These are phyloP conservation scores for Platysteira castanea DNA, from an alignment of 2,113 vertebrate species.

Conservation along the genomic window DNA sequence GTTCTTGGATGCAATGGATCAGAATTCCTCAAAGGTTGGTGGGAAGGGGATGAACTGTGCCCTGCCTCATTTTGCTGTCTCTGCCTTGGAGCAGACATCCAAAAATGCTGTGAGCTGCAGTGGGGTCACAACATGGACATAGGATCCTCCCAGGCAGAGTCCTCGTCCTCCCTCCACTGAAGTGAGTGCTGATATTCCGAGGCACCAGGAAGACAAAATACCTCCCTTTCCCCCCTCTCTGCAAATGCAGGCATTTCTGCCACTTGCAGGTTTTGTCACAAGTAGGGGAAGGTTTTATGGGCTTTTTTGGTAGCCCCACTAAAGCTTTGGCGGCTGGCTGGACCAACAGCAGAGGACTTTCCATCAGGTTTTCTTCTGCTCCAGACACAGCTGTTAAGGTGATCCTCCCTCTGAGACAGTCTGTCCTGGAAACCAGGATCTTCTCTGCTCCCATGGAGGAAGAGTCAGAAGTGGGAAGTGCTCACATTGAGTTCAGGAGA, in stretches of 20 bases:
- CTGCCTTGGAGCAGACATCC: background rate
- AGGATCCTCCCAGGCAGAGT: background rate
- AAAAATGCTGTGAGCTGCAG: background rate
- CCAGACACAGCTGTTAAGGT: background rate
- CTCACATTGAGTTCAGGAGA: background rate
- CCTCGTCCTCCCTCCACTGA: background rate
- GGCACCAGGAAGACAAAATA: background rate
- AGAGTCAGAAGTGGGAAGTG: background rate
- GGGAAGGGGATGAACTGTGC: background rate
- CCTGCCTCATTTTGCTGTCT: background rate
- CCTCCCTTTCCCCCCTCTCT: background rate
- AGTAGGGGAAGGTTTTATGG: background rate
- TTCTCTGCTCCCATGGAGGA: background rate
- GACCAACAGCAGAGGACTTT: background rate
- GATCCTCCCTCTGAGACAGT: background rate
- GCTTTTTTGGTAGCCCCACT: background rate
- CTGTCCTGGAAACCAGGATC: background rate
- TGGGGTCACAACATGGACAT: rapidly evolving
- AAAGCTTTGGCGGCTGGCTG: background rate
- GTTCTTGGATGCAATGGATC: background rate
- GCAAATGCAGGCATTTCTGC: background rate
- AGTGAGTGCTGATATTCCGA: background rate
- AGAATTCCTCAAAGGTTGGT: background rate
- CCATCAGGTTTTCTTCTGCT: background rate
- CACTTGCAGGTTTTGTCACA: background rate